A percentile compares a stretch with the other conserved stretches of the same genome.
These are phyloP conservation scores for Lepus townsendii DNA, from an alignment of 2,797 vertebrate genomes.

Conservation along the genomic window DNA sequence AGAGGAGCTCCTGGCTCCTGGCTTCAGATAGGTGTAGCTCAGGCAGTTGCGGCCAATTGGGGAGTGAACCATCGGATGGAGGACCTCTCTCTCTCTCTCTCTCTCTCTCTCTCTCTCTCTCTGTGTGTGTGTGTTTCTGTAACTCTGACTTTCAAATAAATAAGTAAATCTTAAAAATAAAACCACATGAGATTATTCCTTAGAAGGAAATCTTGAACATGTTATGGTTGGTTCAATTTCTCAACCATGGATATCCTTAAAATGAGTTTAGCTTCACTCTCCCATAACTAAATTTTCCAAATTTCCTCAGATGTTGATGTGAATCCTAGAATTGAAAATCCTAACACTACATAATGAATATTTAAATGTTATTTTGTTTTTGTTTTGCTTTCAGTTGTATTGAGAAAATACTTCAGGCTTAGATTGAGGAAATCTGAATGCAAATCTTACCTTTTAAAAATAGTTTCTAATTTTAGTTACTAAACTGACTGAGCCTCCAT, in stretches of 20 bases:
- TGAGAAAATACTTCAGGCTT: background rate
- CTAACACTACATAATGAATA: background rate
- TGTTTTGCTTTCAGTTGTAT: background rate
- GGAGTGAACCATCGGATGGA: too few species aligned
- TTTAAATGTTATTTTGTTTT: background rate
- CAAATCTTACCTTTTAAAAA: background rate
- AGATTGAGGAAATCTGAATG: background rate
- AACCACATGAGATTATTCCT: conserved; percentile 24
- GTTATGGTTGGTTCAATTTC: conserved; percentile 37
- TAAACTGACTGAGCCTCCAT: background rate
- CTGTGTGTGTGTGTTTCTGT: too few species aligned
- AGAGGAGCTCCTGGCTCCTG: too few species aligned
- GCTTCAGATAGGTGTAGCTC: too few species aligned
- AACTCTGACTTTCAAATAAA: too few species aligned
- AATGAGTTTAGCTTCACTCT: background rate
- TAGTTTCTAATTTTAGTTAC: conserved; percentile 14
- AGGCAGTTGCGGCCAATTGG: fast-evolving
- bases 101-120: too few species aligned
- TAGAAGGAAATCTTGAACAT: conserved; percentile 47
- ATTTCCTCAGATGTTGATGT: background rate
- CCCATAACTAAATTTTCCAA: background rate
- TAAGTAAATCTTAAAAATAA: too few species aligned
- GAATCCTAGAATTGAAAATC: background rate
- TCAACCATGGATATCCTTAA: background rate
- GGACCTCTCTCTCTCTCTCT: too few species aligned